Evolutionary conservation across 2,888 invertebrate genomes (phyloP).

Genomic region (Brachyptera risi): DNA sequence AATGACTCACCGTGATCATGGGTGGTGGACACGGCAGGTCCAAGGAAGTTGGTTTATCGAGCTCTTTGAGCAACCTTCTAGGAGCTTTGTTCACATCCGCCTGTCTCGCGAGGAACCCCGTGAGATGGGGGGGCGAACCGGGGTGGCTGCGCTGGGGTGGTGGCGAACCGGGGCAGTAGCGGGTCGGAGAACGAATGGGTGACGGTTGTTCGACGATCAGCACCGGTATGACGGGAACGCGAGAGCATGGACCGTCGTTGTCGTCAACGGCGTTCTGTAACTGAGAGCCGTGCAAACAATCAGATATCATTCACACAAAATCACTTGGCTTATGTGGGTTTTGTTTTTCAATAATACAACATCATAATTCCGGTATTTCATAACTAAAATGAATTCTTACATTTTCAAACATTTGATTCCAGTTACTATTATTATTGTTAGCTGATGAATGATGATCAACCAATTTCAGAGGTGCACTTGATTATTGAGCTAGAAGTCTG

Average conservation of each 20-base stretch:
- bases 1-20: constrained; percentile 27
- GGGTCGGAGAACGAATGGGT: constrained; percentile 55
- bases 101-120: neutral
- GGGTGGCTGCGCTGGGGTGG: constrained; percentile 50
- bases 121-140: constrained; percentile 39
- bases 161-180: constrained; percentile 49
- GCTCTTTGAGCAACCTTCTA: constrained; percentile 55
- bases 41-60: constrained; percentile 58
- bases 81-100: neutral
- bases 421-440: too few relatives aligned
- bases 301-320: too few relatives aligned
- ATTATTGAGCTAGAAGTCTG: too few relatives aligned
- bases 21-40: constrained; percentile 57
- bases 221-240: constrained; percentile 61
- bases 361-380: too few relatives aligned
- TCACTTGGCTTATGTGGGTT: too few relatives aligned
- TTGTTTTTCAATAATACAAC: too few relatives aligned
- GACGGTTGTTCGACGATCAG: constrained; percentile 65
- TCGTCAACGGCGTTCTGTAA: constrained; percentile 13
- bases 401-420: too few relatives aligned
- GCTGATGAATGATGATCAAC: too few relatives aligned
- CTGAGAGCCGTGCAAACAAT: too few relatives aligned
- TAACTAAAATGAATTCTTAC: too few relatives aligned
- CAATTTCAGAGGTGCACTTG: too few relatives aligned
- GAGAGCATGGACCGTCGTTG: neutral